A percentile compares a stretch with the other conserved stretches of the same genome.
phyloP scores from a whole-genome alignment of 2,113 vertebrate species.

The Thunnus maccoyii region DNA sequence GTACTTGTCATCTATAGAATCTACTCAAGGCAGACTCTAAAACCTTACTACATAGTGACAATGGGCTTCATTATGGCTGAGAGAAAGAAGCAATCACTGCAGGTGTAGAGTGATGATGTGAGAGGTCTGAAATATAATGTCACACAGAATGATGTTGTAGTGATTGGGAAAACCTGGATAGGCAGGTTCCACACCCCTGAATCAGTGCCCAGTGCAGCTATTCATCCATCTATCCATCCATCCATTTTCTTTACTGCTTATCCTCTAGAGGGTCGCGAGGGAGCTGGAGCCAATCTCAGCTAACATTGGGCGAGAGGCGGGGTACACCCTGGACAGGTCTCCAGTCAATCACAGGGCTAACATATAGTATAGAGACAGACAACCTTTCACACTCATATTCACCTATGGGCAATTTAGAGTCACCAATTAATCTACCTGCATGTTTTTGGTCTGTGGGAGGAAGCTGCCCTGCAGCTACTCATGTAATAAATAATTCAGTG shows the following conservation, averaged over 20 bases:
- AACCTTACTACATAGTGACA: neutral
- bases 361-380: too few species aligned
- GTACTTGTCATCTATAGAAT: slow-evolving; percentile 21
- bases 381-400: too few species aligned
- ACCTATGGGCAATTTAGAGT: too few species aligned
- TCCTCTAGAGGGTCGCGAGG: too few species aligned
- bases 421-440: too few species aligned
- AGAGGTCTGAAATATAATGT: slow-evolving; percentile 11
- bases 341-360: too few species aligned
- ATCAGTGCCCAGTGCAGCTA: neutral
- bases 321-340: too few species aligned
- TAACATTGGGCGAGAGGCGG: too few species aligned
- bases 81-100: neutral
- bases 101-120: neutral
- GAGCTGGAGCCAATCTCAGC: too few species aligned
- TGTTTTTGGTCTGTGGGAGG: too few species aligned
- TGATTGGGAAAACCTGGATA: neutral
- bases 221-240: too few species aligned
- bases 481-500: neutral
- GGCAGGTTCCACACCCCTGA: neutral
- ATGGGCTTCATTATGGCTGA: neutral
- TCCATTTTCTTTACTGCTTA: too few species aligned
- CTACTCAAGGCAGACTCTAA: neutral
- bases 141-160: neutral
- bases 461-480: neutral